These are phyloP conservation scores for Dolichomitus sp. DNA, from an alignment of 2,888 invertebrate genomes.

Conservation along the genomic window DNA sequence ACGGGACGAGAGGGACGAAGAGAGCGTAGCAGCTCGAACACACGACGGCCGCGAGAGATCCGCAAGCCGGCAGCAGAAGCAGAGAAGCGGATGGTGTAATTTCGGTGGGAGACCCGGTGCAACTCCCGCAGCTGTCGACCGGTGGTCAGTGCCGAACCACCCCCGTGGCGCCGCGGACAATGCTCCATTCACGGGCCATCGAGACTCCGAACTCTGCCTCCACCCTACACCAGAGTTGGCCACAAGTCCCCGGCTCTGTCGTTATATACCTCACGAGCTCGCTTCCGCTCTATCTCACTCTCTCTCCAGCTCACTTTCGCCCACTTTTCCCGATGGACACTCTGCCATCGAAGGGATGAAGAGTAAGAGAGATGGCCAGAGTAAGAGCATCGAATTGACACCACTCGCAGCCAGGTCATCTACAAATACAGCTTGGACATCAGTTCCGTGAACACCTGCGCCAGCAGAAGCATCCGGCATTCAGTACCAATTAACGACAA, in stretches of 20 bases:
- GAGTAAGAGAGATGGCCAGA: conserved; percentile 13
- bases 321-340: conserved; percentile 51
- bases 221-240: conserved; percentile 32
- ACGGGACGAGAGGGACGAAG: conserved; percentile 48
- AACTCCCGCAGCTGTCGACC: conserved; percentile 77
- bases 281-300: conserved; percentile 31
- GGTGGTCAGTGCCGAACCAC: conserved; percentile 71
- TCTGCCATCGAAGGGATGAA: not conserved
- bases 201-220: conserved; percentile 62
- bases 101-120: conserved; percentile 68
- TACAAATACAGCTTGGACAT: conserved; percentile 7
- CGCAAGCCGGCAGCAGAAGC: conserved; percentile 53
- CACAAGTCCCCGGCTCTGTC: conserved; percentile 28
- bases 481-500: not conserved
- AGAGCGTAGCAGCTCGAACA: conserved; percentile 30
- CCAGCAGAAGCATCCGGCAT: not conserved
- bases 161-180: conserved; percentile 77
- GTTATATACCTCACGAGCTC: conserved; percentile 14
- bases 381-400: conserved; percentile 19
- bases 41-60: conserved; percentile 48
- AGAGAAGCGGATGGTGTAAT: conserved; percentile 74
- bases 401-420: conserved; percentile 13
- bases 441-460: conserved; percentile 4
- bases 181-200: conserved; percentile 74
- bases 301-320: conserved; percentile 26